Evolutionary conservation across 2,888 invertebrate species (phyloP), one percentile per base, ranked within the genome.

Genomic region (Cepaea hortensis): DNA sequence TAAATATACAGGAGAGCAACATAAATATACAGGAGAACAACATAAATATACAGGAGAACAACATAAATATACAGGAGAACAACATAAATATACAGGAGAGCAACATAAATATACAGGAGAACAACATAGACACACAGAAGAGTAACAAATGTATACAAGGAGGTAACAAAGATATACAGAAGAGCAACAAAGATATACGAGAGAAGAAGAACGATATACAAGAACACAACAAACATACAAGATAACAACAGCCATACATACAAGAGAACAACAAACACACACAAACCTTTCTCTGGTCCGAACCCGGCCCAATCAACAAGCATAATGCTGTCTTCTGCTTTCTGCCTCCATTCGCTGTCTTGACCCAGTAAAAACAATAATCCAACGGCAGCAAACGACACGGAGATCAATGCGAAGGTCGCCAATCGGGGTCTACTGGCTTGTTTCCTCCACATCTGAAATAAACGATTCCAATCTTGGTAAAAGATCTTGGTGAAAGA

Each of bases 271-370:
- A n/a, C n/a, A n/a, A 55, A 55, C 50, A 62, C 15, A n/a, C 11
- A 23, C 85, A 50, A 46, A 87, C 87, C 87, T 84, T 46, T 79
- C 72, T 87, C 87, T 18, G 84, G 87, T 3, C 84, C 84, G 68
- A 87, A 87, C 4, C 87, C 87, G 23, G 68, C n/a, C 87, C 87
- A 87, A 4, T 50, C 62, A 65, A 87, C 80, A 72, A 80, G 84
- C 68, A 84, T 23, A 46, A 79, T 72, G 20, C 87, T 87, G 75
- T 84, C 84, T 23, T 11, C 23, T 13, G 75, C 84, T 7, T 18
- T 75, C 75, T 13, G 20, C n/a, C 13, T 0, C 81, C 73, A 73
- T 73, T 73, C 73, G 73, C 23, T 68, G 68, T 68, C 68, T 11
- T 9, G 15, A 20, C 11, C 68, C 15, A 68, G 20, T 20, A 1